These are phyloP conservation scores for Isurus oxyrinchus DNA, from an alignment of 2,113 vertebrate species.

Conservation along the genomic window DNA sequence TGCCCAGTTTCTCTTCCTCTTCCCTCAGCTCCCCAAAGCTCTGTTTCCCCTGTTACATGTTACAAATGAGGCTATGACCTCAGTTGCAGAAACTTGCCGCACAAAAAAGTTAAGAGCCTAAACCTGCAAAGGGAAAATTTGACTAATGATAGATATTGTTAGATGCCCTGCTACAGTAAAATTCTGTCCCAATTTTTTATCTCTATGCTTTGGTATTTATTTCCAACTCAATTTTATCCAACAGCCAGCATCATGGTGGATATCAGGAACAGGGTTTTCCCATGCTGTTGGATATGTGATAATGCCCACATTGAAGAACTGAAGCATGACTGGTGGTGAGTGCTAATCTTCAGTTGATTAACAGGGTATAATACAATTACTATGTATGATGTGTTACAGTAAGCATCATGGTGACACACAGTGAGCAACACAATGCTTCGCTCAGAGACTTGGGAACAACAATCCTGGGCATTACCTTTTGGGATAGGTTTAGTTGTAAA, in stretches of 20 bases:
- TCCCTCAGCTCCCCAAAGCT: neutral
- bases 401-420: neutral
- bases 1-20: neutral
- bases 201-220: neutral
- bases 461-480: conserved; percentile 1
- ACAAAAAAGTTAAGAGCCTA: neutral
- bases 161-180: neutral
- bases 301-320: neutral
- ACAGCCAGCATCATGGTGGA: neutral
- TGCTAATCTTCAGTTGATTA: neutral
- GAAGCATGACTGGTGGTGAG: neutral
- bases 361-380: neutral
- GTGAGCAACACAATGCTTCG: neutral
- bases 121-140: neutral
- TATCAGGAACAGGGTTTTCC: neutral
- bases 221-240: neutral
- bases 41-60: no score
- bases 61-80: no score
- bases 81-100: neutral
- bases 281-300: neutral
- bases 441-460: neutral
- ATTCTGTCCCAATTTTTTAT: neutral
- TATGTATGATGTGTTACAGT: neutral
- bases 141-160: neutral
- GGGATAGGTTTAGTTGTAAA: conserved; percentile 8